phyloP scores from a whole-genome alignment of 2,888 invertebrate genomes.

The Mesorhabditis spiculigera region DNA sequence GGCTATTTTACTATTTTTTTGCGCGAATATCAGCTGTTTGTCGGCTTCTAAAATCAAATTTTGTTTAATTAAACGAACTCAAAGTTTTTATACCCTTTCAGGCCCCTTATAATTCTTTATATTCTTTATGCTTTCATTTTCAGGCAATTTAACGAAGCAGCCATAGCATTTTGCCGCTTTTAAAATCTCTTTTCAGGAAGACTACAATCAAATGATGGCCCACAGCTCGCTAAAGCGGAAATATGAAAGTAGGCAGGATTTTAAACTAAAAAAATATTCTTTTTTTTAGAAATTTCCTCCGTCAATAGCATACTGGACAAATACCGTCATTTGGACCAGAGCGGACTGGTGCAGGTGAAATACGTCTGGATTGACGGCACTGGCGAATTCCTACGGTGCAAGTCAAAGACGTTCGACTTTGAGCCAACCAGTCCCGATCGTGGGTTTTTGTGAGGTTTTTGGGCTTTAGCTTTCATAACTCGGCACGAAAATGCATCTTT shows the following conservation, averaged over 20 bases:
- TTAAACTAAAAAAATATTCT: background rate
- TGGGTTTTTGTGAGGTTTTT: slow-evolving; percentile 16
- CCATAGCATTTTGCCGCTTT: no score
- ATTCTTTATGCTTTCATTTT: no score
- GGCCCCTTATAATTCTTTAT: no score
- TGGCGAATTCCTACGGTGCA: slow-evolving; percentile 80
- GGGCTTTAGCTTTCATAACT: background rate
- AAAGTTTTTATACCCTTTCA: no score
- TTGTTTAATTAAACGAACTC: no score
- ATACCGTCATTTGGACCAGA: slow-evolving; percentile 31
- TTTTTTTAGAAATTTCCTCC: slow-evolving; percentile 24
- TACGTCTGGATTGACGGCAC: slow-evolving; percentile 92
- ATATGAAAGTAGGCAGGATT: slow-evolving; percentile 26
- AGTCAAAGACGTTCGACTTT: slow-evolving; percentile 80
- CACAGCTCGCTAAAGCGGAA: slow-evolving; percentile 18
- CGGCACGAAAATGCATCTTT: background rate
- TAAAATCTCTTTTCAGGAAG: no score
- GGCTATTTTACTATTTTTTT: no score
- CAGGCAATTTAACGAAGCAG: no score
- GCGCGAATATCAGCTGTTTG: no score
- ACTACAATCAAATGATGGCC: background rate
- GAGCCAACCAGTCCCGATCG: slow-evolving; percentile 70
- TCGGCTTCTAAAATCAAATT: no score
- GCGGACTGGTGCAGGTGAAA: slow-evolving; percentile 66
- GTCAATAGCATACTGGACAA: slow-evolving; percentile 14